These are phyloP conservation scores for Nothocercus julius DNA, from an alignment of 2,113 vertebrate species.

Conservation along the genomic window DNA sequence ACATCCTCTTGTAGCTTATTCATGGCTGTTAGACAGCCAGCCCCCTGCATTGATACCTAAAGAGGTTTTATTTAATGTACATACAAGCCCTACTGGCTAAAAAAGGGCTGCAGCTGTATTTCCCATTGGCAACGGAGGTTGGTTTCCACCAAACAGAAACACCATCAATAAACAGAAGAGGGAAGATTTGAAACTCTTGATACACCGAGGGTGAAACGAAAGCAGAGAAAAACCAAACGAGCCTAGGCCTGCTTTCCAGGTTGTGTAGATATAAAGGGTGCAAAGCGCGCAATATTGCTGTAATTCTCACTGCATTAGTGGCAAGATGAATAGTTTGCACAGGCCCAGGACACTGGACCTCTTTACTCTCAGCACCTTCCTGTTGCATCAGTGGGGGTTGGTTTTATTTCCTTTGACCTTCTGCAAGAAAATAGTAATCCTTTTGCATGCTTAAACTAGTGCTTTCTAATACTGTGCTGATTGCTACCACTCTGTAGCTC, in stretches of 20 bases:
- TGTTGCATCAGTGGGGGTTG: background rate
- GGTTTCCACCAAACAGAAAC: background rate
- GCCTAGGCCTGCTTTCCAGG: background rate
- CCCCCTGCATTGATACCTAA: background rate
- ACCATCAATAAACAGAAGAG: background rate
- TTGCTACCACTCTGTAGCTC: background rate
- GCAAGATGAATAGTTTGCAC: background rate
- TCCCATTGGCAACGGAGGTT: background rate
- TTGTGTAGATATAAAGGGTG: background rate
- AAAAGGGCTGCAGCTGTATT: background rate
- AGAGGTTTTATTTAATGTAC: background rate
- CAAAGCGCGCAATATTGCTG: background rate
- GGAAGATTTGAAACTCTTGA: background rate
- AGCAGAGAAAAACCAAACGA: background rate
- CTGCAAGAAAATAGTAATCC: background rate
- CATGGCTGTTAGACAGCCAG: conserved; percentile 25
- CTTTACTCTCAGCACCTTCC: background rate
- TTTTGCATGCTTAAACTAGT: background rate
- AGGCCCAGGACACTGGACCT: background rate
- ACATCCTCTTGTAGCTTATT: conserved; percentile 37
- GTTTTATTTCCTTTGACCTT: background rate
- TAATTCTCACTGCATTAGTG: background rate
- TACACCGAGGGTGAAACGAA: background rate
- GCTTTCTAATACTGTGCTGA: background rate
- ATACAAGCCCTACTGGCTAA: background rate